Base-by-base conservation (phyloP, 2,888 invertebrate species). In the Encarsia formosa region DNA sequence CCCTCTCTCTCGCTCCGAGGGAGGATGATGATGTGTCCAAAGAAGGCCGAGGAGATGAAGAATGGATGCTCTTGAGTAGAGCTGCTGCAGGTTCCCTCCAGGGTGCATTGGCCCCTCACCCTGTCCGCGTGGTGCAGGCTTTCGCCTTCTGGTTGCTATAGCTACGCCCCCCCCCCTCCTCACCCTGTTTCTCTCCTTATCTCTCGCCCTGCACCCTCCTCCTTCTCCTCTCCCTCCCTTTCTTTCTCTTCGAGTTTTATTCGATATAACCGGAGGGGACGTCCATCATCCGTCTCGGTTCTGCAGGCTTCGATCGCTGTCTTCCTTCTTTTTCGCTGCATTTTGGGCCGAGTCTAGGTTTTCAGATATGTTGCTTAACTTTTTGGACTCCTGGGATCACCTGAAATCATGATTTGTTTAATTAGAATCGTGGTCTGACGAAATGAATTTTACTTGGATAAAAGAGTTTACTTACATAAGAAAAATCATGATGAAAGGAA, bases 81-180 rank as follows among this genome's bases (percentile, higher is more conserved):
- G 69, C 69, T 70, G 67, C 69, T 70, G 67, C 69, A 72, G 67
- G 71, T 73, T 73, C 67, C 63, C 52, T 26, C 16, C 56, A 56
- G 59, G 62, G 73, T 72, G 72, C 73, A 73, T 72, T 65, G 71
- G 69, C 71, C 72, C n/a, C n/a, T n/a, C n/a, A n/a, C n/a, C n/a
- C n/a, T n/a, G n/a, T n/a, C n/a, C n/a, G 64, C 69, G 67, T 65
- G 53, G 53, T 62, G 63, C 63, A 68, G 63, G 59, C 61, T 61
- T 63, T 65, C 59, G 62, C 59, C 61, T 65, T 65, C 62, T 61
- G 63, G 69, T 68, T 66, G 64, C 67, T 68, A 65, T 65, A 68
- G 66, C 60, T 68, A 65, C 65, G 65, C 64, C 62, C 62, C 58
- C 65, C 61, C 56, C 61, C 59, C 60, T 46, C 37, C 37, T 34